phyloP scores from a whole-genome alignment of 37 sponge, comb jelly and placozoan genomes.

The Diacarnus erythraeanus region DNA sequence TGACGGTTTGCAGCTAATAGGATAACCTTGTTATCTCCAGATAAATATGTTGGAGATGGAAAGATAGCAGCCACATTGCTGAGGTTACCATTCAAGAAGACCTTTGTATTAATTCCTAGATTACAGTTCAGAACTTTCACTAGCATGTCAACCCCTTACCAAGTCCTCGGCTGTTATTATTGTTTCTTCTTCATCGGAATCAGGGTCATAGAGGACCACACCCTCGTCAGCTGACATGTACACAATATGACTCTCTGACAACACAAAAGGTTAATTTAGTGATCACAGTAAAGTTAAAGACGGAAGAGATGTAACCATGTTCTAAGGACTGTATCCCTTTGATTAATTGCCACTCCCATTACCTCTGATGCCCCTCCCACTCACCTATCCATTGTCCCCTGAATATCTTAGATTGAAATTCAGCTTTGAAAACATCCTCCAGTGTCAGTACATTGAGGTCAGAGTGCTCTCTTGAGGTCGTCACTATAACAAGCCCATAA shows the following conservation, averaged over 20 bases:
- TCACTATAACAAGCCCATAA: no score
- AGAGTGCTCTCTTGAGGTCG: background rate
- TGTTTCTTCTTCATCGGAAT: background rate
- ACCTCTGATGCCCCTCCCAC: constrained; percentile 12
- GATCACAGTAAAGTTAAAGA: no score
- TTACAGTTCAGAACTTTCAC: background rate
- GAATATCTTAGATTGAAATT: background rate
- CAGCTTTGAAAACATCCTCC: constrained; percentile 43
- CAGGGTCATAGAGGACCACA: constrained; percentile 15
- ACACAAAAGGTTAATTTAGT: no score
- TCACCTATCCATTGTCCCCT: constrained; percentile 34
- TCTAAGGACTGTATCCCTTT: no score
- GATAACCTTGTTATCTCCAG: background rate
- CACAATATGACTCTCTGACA: constrained; percentile 3
- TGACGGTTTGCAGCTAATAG: constrained; percentile 13
- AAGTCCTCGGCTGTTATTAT: background rate
- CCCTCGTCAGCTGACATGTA: constrained; percentile 9
- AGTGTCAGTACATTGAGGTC: background rate
- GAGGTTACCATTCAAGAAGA: background rate
- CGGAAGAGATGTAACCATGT: no score
- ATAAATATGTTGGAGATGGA: constrained; percentile 7
- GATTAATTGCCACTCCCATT: no score
- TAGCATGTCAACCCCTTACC: background rate
- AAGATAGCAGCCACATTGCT: constrained; percentile 12
- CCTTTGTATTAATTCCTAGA: background rate